Evolutionary conservation across 1,140 invertebrate genomes (phyloP).

Genomic region (Ostrea denselamellosa): DNA sequence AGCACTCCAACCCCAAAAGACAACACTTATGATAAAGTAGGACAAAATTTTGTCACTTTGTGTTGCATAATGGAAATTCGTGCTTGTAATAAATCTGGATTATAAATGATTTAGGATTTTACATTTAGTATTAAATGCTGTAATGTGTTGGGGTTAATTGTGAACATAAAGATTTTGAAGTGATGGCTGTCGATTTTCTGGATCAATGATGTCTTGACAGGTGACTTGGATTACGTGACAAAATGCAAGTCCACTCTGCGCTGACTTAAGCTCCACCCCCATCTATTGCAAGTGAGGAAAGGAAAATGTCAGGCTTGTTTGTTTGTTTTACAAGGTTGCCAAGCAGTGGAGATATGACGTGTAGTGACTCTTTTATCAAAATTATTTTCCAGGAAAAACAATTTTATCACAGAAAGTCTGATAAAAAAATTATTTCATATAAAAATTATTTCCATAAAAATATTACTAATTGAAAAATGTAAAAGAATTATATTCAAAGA

Average conservation of each 20-base stretch:
- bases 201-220: constrained; percentile 7
- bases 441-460: too few relatives aligned
- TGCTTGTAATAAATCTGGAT: neutral
- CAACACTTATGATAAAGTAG: too few relatives aligned
- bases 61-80: neutral
- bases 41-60: too few relatives aligned
- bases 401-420: too few relatives aligned
- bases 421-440: too few relatives aligned
- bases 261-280: neutral
- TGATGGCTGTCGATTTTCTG: neutral
- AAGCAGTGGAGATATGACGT: neutral
- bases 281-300: neutral
- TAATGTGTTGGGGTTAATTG: neutral
- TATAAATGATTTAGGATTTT: neutral
- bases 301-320: neutral
- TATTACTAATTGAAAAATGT: too few relatives aligned
- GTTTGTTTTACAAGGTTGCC: neutral
- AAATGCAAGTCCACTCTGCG: neutral
- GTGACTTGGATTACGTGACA: neutral
- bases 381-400: too few relatives aligned
- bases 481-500: too few relatives aligned
- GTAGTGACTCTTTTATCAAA: too few relatives aligned
- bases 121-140: neutral
- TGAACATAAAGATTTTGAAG: too few relatives aligned
- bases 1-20: too few relatives aligned